phyloP scores from a whole-genome alignment of 2,797 vertebrate genomes.

The Sebastiscus albofasciatus region DNA sequence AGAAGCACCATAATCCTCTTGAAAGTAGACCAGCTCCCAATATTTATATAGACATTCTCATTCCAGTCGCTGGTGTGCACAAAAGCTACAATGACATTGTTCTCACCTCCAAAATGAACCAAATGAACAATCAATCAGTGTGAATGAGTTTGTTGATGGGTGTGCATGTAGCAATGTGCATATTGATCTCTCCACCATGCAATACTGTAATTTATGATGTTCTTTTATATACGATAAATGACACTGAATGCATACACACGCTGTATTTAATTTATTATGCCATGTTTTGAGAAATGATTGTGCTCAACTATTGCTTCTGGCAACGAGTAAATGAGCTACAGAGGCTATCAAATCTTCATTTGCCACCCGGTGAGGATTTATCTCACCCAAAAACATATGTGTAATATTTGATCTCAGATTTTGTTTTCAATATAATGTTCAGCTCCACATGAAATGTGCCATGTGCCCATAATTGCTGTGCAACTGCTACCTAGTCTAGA shows the following conservation, averaged over 20 bases:
- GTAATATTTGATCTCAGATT: constrained; percentile 46
- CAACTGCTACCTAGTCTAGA: constrained; percentile 22
- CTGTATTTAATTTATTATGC: background rate
- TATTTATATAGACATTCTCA: background rate
- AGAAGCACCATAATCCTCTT: background rate
- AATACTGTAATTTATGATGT: background rate
- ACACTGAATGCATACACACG: background rate
- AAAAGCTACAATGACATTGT: background rate
- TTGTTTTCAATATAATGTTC: constrained; percentile 55
- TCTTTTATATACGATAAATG: background rate
- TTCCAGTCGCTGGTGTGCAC: background rate
- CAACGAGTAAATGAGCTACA: constrained; percentile 10
- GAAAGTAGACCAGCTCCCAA: background rate
- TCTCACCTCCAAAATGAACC: background rate
- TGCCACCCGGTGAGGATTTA: constrained; percentile 29
- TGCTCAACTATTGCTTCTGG: constrained; percentile 13
- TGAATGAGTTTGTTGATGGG: background rate
- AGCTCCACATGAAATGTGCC: constrained; percentile 35
- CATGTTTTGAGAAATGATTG: background rate
- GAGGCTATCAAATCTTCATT: constrained; percentile 20
- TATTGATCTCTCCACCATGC: background rate
- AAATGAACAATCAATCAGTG: background rate
- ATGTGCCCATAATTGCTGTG: constrained; percentile 55
- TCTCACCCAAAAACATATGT: background rate
- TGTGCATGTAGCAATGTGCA: background rate